phyloP scores from a whole-genome alignment of 2,113 vertebrate species.

The Leucopternis melanops region DNA sequence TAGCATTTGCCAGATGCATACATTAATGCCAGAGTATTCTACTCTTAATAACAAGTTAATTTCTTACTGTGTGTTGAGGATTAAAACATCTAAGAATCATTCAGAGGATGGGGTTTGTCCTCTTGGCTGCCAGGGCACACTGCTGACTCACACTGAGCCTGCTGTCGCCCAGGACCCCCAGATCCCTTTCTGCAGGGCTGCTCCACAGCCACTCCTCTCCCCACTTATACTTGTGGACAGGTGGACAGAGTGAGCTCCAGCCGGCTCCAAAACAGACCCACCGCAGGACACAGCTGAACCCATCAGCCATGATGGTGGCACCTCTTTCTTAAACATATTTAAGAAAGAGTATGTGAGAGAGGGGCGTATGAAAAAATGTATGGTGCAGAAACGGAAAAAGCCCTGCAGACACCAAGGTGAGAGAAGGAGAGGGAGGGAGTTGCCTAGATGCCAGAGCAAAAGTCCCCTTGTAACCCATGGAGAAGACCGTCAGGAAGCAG shows the following conservation, averaged over 20 bases:
- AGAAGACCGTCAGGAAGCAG: neutral
- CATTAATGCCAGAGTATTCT: neutral
- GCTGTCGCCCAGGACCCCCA: fast-evolving
- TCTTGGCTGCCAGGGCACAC: too few species aligned
- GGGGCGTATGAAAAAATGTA: neutral
- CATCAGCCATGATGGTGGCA: neutral
- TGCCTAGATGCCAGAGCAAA: too few species aligned
- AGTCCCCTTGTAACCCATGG: neutral
- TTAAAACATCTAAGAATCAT: neutral
- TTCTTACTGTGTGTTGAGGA: neutral
- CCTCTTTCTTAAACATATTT: neutral
- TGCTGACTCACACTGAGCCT: neutral
- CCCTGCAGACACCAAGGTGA: neutral
- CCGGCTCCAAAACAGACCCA: neutral
- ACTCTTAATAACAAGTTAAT: neutral
- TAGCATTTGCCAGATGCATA: neutral
- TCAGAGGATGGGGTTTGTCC: neutral
- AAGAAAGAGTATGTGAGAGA: neutral
- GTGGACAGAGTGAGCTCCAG: neutral
- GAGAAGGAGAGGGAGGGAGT: neutral
- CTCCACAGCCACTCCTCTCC: neutral
- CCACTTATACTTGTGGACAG: neutral
- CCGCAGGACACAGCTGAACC: neutral
- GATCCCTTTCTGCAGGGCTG: neutral
- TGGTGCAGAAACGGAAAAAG: neutral